These are phyloP conservation scores for Sitta carolinensis DNA, from an alignment of 2,797 vertebrate species.

Conservation along the genomic window DNA sequence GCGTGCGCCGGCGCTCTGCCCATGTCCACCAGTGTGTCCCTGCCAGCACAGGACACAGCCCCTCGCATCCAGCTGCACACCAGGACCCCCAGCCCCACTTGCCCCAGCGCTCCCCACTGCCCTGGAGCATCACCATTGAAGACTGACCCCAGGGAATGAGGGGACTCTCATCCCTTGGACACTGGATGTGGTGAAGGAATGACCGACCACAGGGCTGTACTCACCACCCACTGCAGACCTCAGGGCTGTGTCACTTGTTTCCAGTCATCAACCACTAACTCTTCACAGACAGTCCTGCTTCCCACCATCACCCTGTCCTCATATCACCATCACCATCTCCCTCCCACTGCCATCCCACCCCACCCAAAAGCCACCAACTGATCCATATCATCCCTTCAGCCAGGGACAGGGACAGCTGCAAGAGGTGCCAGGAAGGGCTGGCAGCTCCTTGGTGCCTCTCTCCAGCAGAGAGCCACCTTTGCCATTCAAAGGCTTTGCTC, in stretches of 20 bases:
- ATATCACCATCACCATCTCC: background rate
- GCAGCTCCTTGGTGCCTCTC: background rate
- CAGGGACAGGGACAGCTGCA: background rate
- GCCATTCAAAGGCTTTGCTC: background rate
- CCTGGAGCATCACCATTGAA: fast-evolving
- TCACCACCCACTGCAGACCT: too few species aligned
- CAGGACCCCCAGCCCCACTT: fast-evolving
- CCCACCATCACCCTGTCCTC: background rate
- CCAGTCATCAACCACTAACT: background rate
- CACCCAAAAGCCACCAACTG: background rate
- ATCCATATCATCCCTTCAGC: background rate
- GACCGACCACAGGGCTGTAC: background rate
- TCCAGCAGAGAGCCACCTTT: background rate
- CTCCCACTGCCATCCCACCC: background rate
- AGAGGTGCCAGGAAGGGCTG: background rate
- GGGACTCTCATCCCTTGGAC: background rate
- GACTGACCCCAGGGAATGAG: background rate
- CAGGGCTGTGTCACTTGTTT: background rate
- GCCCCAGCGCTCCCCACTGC: background rate
- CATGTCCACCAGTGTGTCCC: slow-evolving; percentile 75
- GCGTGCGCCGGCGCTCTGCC: slow-evolving; percentile 67
- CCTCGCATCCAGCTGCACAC: fast-evolving
- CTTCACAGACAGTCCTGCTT: background rate
- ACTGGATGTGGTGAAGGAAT: background rate
- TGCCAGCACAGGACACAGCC: slow-evolving; percentile 33